A percentile compares a stretch with the other conserved stretches of the same genome.
Evolutionary conservation across 2,888 invertebrate species (phyloP).

Genomic region (Pardosa pseudoannulata): DNA sequence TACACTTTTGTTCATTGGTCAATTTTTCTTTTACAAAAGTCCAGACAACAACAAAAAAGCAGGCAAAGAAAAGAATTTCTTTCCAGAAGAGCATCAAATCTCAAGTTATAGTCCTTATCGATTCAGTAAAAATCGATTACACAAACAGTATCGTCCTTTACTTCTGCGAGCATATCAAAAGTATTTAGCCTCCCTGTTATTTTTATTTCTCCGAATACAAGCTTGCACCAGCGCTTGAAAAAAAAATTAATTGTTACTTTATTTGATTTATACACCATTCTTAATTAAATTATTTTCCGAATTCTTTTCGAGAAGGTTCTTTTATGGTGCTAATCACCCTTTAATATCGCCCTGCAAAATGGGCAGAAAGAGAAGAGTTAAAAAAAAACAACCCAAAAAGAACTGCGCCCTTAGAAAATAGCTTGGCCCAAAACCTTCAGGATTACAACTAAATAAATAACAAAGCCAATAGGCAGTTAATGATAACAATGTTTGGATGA

Average conservation of each 20-base stretch:
- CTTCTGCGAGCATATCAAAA: neutral
- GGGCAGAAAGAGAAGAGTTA: too few relatives aligned
- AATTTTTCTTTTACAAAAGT: too few relatives aligned
- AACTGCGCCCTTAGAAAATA: too few relatives aligned
- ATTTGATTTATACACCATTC: conserved; percentile 17
- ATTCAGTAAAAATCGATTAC: neutral
- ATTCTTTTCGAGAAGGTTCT: conserved; percentile 1
- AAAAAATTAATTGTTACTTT: conserved; percentile 10
- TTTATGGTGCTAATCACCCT: conserved; percentile 17
- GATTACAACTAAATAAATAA: conserved; percentile 13
- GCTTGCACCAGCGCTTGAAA: neutral
- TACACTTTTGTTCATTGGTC: too few relatives aligned
- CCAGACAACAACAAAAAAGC: too few relatives aligned
- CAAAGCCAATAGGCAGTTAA: conserved; percentile 13
- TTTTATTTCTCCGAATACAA: neutral
- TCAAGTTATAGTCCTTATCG: neutral
- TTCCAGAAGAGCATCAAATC: neutral
- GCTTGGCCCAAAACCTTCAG: neutral
- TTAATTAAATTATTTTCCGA: conserved; percentile 19
- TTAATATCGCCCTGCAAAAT: neutral
- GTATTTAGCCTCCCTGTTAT: neutral
- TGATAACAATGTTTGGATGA: conserved; percentile 15
- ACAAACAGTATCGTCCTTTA: neutral
- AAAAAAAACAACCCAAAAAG: neutral
- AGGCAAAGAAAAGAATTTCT: too few relatives aligned